A percentile compares a stretch with the other conserved stretches of the same genome.
These are phyloP conservation scores for Zaprionus bogoriensis DNA, from an alignment of 2,888 invertebrate genomes.

Conservation along the genomic window DNA sequence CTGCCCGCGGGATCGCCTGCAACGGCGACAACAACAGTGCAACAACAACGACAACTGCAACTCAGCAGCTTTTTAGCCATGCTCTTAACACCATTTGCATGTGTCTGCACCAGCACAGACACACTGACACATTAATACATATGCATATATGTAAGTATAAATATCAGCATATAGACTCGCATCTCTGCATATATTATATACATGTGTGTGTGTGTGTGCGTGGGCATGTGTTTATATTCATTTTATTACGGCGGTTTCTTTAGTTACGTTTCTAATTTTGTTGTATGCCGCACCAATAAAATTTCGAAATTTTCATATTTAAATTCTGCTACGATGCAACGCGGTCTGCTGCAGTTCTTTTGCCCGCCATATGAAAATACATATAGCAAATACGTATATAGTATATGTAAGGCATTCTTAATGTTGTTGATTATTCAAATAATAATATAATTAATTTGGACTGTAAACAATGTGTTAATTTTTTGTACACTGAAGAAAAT, in stretches of 20 bases:
- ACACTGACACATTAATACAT: neutral
- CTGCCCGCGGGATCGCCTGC: slow-evolving; percentile 40
- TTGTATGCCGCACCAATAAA: slow-evolving; percentile 30
- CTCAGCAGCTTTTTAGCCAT: slow-evolving; percentile 34
- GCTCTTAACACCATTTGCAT: slow-evolving; percentile 48
- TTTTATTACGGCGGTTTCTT: slow-evolving; percentile 10
- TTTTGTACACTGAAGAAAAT: neutral
- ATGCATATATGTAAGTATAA: neutral
- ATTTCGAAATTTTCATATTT: slow-evolving; percentile 37
- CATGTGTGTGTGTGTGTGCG: neutral
- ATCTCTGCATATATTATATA: slow-evolving; percentile 2
- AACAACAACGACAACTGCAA: slow-evolving; percentile 33
- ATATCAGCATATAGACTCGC: slow-evolving; percentile 7
- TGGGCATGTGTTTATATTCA: slow-evolving; percentile 11
- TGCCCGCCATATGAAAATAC: neutral
- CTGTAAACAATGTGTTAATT: slow-evolving; percentile 24
- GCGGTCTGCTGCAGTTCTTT: slow-evolving; percentile 10
- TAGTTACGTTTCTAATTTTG: slow-evolving; percentile 36
- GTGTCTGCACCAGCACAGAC: neutral
- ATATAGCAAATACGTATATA: neutral
- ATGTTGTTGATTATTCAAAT: slow-evolving; percentile 21
- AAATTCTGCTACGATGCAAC: slow-evolving; percentile 7
- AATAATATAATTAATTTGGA: slow-evolving; percentile 13
- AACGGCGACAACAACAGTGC: slow-evolving; percentile 16
- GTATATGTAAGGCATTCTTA: slow-evolving; percentile 7